Base-by-base conservation (phyloP, 1,140 invertebrate genomes). In the Aricia agestis region DNA sequence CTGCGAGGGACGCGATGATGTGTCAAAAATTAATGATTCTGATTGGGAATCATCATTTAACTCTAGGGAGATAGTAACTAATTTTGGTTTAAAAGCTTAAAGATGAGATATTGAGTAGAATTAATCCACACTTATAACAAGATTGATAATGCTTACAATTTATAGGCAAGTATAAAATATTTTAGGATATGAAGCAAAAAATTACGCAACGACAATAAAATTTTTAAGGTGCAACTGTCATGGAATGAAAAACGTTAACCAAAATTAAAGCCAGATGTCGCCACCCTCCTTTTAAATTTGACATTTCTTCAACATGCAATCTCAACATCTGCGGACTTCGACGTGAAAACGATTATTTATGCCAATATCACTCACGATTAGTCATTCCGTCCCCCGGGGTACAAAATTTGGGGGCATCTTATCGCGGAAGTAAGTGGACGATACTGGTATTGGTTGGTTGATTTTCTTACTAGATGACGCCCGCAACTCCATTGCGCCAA, bases 341-440 rank as follows among this genome's bases (percentile, higher is more conserved):
- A 63, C 59, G 18, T 63, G 19, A 63, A 63, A 63, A 63, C 59
- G 59, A 63, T 63, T 63, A 63, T 63, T 63, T 63, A 63, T 25
- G 59, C 59, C 59, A 63, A 63, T 63, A 63, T 19, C 11, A 19
- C 18, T 18, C 17, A 25, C 59, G 18, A 63, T 63, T 63, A 63
- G 59, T 63, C 59, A 63, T 19, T 63, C 25, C 19, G 58, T 25
- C 17, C 59, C 59, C 59, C 17, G 18, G 18, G 58, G n/a, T 59
- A 36, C 18, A 63, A 59, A 13, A 13, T 52, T 52, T 52, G 45
- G 45, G 11, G 45, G 13, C 45, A 52, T 42, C 11, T 42, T 11
- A 42, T 52, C 11, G 11, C 13, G 45, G 45, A 52, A 52, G 45
- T 52, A 52, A 52, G 13, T 52, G 45, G 45, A 52, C 13, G 45